Evolutionary conservation across 2,888 invertebrate species (phyloP), one percentile per base, ranked within the genome.

Genomic region (Himalopsyche kuldschensis): DNA sequence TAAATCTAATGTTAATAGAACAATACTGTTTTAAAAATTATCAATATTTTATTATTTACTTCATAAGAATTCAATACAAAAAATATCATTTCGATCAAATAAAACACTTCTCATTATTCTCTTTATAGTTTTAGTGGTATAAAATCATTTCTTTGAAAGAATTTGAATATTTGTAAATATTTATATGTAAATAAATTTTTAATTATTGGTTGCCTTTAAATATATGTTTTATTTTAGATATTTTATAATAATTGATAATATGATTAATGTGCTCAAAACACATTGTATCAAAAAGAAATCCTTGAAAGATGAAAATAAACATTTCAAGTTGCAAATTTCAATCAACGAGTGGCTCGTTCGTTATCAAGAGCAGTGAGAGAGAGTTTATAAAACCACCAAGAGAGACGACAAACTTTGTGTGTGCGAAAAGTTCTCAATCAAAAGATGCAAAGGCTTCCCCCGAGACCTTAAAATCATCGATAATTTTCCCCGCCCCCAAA

Each of bases 381-480:
- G 55, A 55, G 55, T 55, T 55, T 55, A 55, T 55, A 55, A 55
- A 55, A 55, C 55, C 55, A 55, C 20, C 6, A 20, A 55, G 24
- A 55, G 55, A 55, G 55, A 55, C 55, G 55, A 55, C 55, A 24
- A 55, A 55, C 55, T 55, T 55, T 55, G 20, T 20, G 24, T 55
- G 55, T 55, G 8, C 55, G 55, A 55, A 55, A 55, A 55, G 55
- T 55, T 55, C 55, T 55, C 55, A 55, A 55, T 55, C 55, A 55
- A 55, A 55, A 55, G 55, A 55, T 20, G 55, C 20, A 20, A 35
- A 75, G 81, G 81, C 31, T 24, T 69, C 76, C 55, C 41, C 30
- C 75, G 55, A 48, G 63, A 80, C 82, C 81, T 30, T 48, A 83
- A 84, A 85, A 82, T 84, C 80, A 79, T 77, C 85, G 85, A 85